phyloP scores from a whole-genome alignment of 2,797 vertebrate genomes.

The Tragelaphus eurycerus region DNA sequence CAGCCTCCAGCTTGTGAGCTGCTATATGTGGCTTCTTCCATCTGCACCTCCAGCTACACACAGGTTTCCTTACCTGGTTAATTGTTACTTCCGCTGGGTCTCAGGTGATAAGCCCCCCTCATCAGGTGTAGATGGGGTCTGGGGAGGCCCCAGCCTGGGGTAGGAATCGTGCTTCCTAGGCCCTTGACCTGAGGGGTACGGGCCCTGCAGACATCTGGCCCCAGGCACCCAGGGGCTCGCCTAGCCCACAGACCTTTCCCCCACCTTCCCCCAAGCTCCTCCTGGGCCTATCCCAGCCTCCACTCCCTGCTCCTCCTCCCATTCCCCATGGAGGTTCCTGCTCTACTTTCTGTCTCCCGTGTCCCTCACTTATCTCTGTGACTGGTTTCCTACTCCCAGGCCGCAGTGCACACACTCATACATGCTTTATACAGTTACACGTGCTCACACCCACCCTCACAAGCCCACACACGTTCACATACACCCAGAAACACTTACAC shows the following conservation, averaged over 20 bases:
- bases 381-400: not conserved
- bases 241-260: not conserved
- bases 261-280: not conserved
- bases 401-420: not conserved
- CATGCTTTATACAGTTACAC: not conserved
- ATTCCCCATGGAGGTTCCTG: not conserved
- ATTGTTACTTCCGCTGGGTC: not conserved
- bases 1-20: not conserved
- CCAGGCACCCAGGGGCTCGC: not conserved
- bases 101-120: not conserved
- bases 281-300: not conserved
- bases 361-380: not conserved
- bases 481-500: not conserved
- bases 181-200: not conserved
- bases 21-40: fast-evolving
- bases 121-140: not conserved
- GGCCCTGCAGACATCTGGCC: not conserved
- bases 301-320: not conserved
- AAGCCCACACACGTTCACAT: not conserved
- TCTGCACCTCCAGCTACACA: not conserved
- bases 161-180: not conserved
- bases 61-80: too few species aligned
- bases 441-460: not conserved
- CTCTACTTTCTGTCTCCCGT: not conserved
- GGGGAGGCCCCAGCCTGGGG: not conserved